Conservation (phyloP, 1,140 invertebrate species). For the Dufourea novaeangliae region DNA sequence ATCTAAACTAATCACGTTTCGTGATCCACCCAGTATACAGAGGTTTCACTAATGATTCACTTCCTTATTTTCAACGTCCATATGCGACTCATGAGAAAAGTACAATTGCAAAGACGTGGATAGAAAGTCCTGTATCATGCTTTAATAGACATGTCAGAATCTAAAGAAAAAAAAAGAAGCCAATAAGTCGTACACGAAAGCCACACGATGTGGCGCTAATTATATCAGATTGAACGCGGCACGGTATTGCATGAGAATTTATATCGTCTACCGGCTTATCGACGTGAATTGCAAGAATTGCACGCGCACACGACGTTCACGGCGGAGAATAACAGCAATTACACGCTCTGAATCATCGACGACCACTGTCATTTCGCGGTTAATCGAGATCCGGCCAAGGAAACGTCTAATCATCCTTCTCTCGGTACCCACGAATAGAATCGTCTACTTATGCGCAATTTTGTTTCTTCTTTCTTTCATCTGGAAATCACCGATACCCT, state of each 20-base stretch:
- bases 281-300: background rate
- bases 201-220: background rate
- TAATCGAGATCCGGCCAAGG: background rate
- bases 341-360: conserved; percentile 29
- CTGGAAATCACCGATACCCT: background rate
- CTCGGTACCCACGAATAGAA: background rate
- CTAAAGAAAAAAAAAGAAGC: background rate
- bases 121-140: background rate
- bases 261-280: conserved; percentile 1
- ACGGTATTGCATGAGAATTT: background rate
- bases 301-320: background rate
- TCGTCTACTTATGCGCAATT: background rate
- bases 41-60: no score
- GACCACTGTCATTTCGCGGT: conserved; percentile 15
- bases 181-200: background rate
- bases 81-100: background rate
- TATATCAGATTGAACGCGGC: background rate
- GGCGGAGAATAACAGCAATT: conserved; percentile 5
- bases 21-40: no score
- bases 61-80: background rate
- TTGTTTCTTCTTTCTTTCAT: background rate
- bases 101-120: background rate
- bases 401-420: conserved; percentile 12
- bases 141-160: background rate
- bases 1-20: no score